A percentile compares a stretch with the other conserved stretches of the same genome.
Evolutionary conservation across 2,888 invertebrate genomes (phyloP).

Genomic region (Marasmarcha lunaedactyla): DNA sequence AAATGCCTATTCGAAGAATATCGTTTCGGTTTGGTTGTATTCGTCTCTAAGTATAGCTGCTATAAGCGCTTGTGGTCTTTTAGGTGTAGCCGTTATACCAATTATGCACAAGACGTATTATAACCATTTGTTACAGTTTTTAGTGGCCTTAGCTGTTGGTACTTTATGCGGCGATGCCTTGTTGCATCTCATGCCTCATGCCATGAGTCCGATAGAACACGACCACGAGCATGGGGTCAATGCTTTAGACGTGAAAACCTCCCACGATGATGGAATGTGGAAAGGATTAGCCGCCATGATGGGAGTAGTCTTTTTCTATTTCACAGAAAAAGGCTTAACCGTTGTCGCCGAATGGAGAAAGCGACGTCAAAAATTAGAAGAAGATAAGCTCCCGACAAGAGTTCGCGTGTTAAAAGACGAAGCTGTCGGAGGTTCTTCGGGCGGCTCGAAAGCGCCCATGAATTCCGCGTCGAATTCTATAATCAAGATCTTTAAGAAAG

Average conservation of each 20-base stretch:
- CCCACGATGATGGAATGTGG: slow-evolving; percentile 81
- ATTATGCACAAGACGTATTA: slow-evolving; percentile 91
- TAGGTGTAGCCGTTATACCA: slow-evolving; percentile 91
- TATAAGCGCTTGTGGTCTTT: slow-evolving; percentile 88
- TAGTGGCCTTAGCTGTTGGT: slow-evolving; percentile 93
- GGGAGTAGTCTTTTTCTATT: slow-evolving; percentile 90
- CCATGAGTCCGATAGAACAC: slow-evolving; percentile 59
- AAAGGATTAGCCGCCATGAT: slow-evolving; percentile 86
- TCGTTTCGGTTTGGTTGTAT: slow-evolving; percentile 82
- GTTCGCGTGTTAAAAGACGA: slow-evolving; percentile 81
- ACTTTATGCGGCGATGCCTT: slow-evolving; percentile 93
- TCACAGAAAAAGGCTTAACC: slow-evolving; percentile 85
- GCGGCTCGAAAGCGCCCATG: slow-evolving; percentile 45
- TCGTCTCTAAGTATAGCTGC: slow-evolving; percentile 84
- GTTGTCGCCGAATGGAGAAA: slow-evolving; percentile 87
- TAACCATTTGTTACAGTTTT: slow-evolving; percentile 88
- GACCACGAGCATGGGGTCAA: slow-evolving; percentile 25
- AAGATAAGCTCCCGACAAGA: slow-evolving; percentile 73
- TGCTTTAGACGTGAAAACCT: slow-evolving; percentile 19
- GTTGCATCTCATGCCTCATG: slow-evolving; percentile 91
- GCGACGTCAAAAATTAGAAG: slow-evolving; percentile 76
- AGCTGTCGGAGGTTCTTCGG: slow-evolving; percentile 51
- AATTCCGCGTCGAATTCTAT: slow-evolving; percentile 51
- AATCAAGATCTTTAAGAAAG: slow-evolving; percentile 52
- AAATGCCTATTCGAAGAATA: slow-evolving; percentile 26